phyloP scores from a whole-genome alignment of 92 coral and sea anemone genomes.

The Chrysogorgia sp. region DNA sequence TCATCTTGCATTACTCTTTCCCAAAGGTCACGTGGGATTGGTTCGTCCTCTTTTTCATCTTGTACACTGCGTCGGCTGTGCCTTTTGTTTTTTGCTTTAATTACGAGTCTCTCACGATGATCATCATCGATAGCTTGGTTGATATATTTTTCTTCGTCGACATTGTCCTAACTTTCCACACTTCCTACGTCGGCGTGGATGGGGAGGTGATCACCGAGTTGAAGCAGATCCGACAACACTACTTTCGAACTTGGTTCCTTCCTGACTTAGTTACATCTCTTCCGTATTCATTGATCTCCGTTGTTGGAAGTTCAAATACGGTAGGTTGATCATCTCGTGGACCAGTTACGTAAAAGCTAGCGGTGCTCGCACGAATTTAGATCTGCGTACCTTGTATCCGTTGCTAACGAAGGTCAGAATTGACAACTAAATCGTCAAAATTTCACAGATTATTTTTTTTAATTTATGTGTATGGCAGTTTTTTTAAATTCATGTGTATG shows the following conservation, averaged over 20 bases:
- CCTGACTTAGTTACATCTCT: slow-evolving; percentile 88
- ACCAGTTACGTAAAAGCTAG: too few species aligned
- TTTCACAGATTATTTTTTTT: too few species aligned
- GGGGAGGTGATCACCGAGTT: slow-evolving; percentile 86
- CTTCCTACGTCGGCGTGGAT: slow-evolving; percentile 83
- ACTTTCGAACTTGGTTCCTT: slow-evolving; percentile 85
- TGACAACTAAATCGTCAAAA: too few species aligned
- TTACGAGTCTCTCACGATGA: slow-evolving; percentile 52
- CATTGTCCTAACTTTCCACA: slow-evolving; percentile 91
- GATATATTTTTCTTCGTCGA: slow-evolving; percentile 90
- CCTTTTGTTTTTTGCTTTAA: slow-evolving; percentile 86
- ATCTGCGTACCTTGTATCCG: too few species aligned
- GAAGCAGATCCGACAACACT: slow-evolving; percentile 73
- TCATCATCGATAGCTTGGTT: slow-evolving; percentile 76
- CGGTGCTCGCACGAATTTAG: too few species aligned
- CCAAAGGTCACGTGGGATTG: slow-evolving; percentile 94
- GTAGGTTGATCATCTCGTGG: slow-evolving; percentile 64
- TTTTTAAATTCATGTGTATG: too few species aligned
- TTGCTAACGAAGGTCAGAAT: too few species aligned
- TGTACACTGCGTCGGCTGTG: slow-evolving; percentile 89
- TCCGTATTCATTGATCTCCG: slow-evolving; percentile 81
- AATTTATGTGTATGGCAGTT: too few species aligned
- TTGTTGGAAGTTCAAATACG: slow-evolving; percentile 62
- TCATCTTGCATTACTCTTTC: slow-evolving; percentile 85
- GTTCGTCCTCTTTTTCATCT: slow-evolving; percentile 77